These are phyloP conservation scores for Eublepharis macularius DNA, from an alignment of 2,113 vertebrate genomes.

Conservation along the genomic window DNA sequence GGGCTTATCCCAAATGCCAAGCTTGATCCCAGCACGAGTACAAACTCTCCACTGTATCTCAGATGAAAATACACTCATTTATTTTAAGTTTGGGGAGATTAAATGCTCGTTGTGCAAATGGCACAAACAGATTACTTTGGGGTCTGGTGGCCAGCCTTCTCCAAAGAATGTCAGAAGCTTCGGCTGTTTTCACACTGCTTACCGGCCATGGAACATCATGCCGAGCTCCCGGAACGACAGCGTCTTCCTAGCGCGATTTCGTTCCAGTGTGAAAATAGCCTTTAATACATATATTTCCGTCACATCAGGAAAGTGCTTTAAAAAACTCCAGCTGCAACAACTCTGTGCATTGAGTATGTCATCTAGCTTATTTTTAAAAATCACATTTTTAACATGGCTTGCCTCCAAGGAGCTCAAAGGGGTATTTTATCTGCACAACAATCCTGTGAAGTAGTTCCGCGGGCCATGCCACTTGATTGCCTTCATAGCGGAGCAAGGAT, in stretches of 20 bases:
- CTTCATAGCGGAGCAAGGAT: neutral
- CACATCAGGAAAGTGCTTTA: neutral
- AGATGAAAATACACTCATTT: neutral
- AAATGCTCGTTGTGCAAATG: neutral
- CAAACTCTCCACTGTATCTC: neutral
- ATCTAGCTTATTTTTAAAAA: neutral
- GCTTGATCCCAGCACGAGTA: neutral
- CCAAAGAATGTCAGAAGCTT: neutral
- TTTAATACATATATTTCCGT: neutral
- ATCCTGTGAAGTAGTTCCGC: neutral
- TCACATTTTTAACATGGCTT: neutral
- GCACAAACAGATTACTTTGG: neutral
- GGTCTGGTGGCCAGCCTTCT: neutral
- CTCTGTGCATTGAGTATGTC: neutral
- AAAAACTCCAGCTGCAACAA: neutral
- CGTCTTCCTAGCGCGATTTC: neutral
- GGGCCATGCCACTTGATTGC: neutral
- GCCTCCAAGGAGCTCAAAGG: neutral
- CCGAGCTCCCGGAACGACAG: no score
- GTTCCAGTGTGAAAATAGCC: no score
- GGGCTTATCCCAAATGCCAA: neutral
- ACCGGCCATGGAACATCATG: no score
- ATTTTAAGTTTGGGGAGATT: neutral
- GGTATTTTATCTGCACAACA: neutral
- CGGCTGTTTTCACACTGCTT: no score